Base-by-base conservation (phyloP, 2,113 vertebrate genomes). In the Suricata suricatta region DNA sequence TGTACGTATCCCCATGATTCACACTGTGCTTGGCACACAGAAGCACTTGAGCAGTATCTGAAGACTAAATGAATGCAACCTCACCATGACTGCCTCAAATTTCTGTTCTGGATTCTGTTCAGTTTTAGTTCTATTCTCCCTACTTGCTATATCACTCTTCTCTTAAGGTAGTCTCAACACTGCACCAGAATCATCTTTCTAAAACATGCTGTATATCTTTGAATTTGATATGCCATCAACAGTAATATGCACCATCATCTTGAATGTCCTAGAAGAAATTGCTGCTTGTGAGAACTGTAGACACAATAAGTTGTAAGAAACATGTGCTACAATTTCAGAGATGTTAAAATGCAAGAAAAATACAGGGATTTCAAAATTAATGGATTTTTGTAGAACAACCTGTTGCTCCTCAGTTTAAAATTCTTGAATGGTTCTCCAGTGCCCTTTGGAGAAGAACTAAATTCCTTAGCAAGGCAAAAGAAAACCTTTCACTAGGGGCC, bases 291-390 rank as follows among this genome's bases (percentile, higher is more conserved):
- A 95, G 38, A 95, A 86, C 72, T 85, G 0, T 71, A 81, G 38
- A 87, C 27, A 68, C 3, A 57, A 87, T 81, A 57, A 90, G 31
- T 7, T 60, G 4, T 77, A 89, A 88, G 23, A 60, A 60, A 60
- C 19, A 74, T 68, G 33, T 15, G 74, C 0, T 27, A 15, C 12
- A 83, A 83, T 88, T 96, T 57, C 68, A 88, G 76, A 85, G 47
- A 96, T 11, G 33, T 88, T 92, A 88, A 94, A 82, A 89, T 52
- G 17, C 44, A 92, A 89, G 69, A 68, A 92, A 88, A 92, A 88
- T 27, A 83, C 0, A 50, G 69, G 31, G 54, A 71, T 57, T 63
- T 84, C 52, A 94, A 41, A 92, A 68, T 69, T 60, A 95, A 54
- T 71, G 33, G 72, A 86, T 80, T 90, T 79, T 41, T 92, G 25